Evolutionary conservation across 2,888 invertebrate species (phyloP).

Genomic region (Odontocolon sp.): DNA sequence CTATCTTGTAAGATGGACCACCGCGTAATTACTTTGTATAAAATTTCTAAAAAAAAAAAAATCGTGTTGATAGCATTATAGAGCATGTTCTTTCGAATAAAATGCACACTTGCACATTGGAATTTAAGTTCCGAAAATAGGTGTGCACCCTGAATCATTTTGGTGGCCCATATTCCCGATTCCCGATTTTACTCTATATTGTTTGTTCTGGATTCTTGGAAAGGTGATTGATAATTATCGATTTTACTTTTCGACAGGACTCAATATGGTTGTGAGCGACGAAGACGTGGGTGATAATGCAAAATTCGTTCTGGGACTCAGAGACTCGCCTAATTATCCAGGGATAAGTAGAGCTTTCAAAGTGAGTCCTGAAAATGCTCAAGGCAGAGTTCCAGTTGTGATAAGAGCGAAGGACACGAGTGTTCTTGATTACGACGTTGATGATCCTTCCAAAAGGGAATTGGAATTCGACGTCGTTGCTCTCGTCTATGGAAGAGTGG

Average conservation of each 20-base stretch:
- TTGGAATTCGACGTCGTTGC: conserved; percentile 88
- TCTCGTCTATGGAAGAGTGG: conserved; percentile 81
- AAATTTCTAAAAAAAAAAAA: no score
- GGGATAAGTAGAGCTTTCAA: conserved; percentile 77
- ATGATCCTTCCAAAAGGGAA: conserved; percentile 83
- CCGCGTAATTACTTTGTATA: no score
- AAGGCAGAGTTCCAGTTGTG: conserved; percentile 88
- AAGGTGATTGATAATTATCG: neutral
- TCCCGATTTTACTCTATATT: no score
- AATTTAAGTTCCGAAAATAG: no score
- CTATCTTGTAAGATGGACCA: no score
- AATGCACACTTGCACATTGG: no score
- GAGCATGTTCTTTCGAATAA: no score
- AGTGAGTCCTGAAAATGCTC: conserved; percentile 86
- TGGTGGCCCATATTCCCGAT: no score
- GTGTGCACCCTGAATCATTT: no score
- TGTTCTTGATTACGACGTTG: conserved; percentile 88
- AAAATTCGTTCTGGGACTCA: conserved; percentile 85
- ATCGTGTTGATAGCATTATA: no score
- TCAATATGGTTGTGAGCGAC: conserved; percentile 89
- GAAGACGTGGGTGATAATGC: conserved; percentile 89
- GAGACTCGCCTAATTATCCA: conserved; percentile 82
- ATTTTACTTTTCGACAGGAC: conserved; percentile 77
- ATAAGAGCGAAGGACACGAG: conserved; percentile 86
- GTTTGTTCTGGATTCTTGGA: neutral